phyloP scores from a whole-genome alignment of 2,797 vertebrate species.

The Siniperca undulata region DNA sequence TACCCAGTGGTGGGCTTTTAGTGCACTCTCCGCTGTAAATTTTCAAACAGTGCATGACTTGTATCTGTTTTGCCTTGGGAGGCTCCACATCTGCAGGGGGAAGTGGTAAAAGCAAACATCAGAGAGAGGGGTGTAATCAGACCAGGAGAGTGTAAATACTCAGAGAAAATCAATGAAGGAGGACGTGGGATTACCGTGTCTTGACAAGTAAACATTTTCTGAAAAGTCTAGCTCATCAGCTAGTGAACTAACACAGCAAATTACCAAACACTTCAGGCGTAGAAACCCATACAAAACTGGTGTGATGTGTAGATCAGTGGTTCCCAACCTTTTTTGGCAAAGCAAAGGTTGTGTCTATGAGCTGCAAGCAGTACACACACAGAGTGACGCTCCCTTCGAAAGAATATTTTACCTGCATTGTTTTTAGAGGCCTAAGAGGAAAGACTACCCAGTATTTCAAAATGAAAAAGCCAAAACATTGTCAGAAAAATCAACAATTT shows the following conservation, averaged over 20 bases:
- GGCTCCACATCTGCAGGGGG: constrained; percentile 22
- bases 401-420: too few relatives aligned
- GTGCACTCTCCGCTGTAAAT: constrained; percentile 24
- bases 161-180: constrained; percentile 11
- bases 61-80: constrained; percentile 42
- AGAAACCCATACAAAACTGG: background rate
- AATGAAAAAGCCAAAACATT: background rate
- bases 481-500: background rate
- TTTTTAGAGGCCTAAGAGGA: background rate
- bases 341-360: background rate
- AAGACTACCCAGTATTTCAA: background rate
- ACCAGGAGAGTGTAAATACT: constrained; percentile 29
- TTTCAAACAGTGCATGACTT: constrained; percentile 20
- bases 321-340: background rate
- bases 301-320: background rate
- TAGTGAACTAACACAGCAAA: background rate
- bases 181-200: background rate
- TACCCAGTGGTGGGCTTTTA: constrained; percentile 31
- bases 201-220: background rate
- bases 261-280: background rate
- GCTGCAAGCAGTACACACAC: too few relatives aligned
- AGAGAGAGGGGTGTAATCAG: constrained; percentile 28
- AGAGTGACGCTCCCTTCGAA: too few relatives aligned
- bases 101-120: constrained; percentile 29
- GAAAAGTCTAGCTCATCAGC: background rate